These are phyloP conservation scores for Meriones psammophilus DNA, from an alignment of 2,797 vertebrate species.

Conservation along the genomic window DNA sequence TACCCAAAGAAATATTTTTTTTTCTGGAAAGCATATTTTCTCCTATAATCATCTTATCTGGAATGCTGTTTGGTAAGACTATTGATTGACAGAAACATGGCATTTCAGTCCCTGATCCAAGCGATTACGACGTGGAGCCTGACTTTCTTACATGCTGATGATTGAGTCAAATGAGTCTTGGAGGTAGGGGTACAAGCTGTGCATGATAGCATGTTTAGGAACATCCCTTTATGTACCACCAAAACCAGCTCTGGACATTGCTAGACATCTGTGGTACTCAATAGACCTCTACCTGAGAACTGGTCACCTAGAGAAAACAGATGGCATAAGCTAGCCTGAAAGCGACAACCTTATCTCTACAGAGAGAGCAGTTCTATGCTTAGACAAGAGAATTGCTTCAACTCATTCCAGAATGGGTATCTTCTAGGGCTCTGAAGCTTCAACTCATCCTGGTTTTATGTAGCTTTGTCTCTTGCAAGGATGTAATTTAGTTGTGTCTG, in stretches of 20 bases:
- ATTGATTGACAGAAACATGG: neutral
- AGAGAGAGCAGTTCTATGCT: neutral
- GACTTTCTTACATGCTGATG: neutral
- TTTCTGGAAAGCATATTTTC: neutral
- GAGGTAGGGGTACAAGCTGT: neutral
- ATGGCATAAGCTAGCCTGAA: neutral
- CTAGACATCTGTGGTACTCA: neutral
- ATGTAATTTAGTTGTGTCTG: neutral
- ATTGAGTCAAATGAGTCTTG: neutral
- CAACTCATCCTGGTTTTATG: neutral
- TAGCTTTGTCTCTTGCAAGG: neutral
- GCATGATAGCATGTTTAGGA: neutral
- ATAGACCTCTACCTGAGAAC: neutral
- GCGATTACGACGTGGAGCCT: neutral
- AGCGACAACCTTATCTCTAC: neutral
- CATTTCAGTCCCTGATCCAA: neutral
- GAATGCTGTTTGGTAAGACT: neutral
- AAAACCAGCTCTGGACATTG: neutral
- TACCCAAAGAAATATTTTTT: neutral
- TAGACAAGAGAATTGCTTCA: neutral
- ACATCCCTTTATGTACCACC: neutral
- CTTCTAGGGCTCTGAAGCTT: neutral
- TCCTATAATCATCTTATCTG: neutral
- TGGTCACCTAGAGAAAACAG: neutral
- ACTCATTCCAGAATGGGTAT: neutral